Evolutionary conservation across 2,797 vertebrate species (phyloP), one percentile per base, ranked within the genome.

Genomic region (Eptatretus atami): DNA sequence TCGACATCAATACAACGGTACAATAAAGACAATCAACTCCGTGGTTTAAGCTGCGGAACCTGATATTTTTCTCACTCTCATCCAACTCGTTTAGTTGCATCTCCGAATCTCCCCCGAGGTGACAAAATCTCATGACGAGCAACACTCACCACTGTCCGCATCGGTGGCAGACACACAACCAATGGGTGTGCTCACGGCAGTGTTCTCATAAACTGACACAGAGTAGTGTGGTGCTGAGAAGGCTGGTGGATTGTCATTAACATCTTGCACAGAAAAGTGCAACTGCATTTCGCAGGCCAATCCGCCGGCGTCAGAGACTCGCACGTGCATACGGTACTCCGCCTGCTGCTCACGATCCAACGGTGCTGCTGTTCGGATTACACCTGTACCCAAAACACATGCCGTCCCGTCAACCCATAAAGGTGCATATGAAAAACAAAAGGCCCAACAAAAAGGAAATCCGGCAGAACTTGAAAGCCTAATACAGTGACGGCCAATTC

Each of bases 211-310:
- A 55, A 93, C 76, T 11, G 84, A 86, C 1, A 81, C 71, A 0
- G 76, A 75, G 69, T 93, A 95, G 67, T 77, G 80, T 15, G 78
- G 68, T 25, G 76, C 75, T 2, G 80, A 81, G 71, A 96, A 95
- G 63, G 76, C 66, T 1, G 90, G 90, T 0, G 90, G 76, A 67
- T 92, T 93, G 71, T 95, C 90, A n/a, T 98, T 98, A 69, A 98
- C 81, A 1, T 95, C 90, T 66, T 81, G 78, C 68, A 98, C 75
- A 52, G 72, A 70, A 67, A 98, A 73, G 52, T 67, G 75, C 65
- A 98, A 71, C 67, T 77, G 73, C 2, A 83, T 78, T 2, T 78
- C 79, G 69, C 86, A 98, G 73, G 78, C 86, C 53, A 74, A 76
- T 63, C 88, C 87, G 6, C 86, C 86, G 1, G 84, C 82, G 6